These are phyloP conservation scores for Ctenosaura bakeri DNA, from an alignment of 2,797 vertebrate species.

Conservation along the genomic window DNA sequence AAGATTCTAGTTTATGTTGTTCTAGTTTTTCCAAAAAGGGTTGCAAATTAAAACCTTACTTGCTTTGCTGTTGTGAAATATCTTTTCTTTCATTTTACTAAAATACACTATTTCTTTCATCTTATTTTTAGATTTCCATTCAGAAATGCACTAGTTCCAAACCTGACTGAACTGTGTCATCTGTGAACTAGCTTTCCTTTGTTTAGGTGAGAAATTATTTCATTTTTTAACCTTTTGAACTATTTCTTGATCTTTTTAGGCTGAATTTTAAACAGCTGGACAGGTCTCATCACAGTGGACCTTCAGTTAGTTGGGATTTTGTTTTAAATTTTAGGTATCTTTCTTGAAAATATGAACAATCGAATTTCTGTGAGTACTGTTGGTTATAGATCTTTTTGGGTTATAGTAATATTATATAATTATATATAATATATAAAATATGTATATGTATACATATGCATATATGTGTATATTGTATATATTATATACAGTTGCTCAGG, in stretches of 20 bases:
- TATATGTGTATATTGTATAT: no score
- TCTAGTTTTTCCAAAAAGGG: background rate
- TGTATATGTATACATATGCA: no score
- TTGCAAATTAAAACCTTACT: background rate
- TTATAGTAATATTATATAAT: background rate
- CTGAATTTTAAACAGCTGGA: background rate
- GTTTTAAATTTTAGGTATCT: background rate
- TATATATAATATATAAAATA: background rate
- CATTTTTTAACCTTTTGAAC: constrained; percentile 5
- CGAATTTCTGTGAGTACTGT: background rate
- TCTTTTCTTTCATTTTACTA: constrained; percentile 25
- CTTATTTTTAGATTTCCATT: constrained; percentile 34
- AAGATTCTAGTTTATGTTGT: background rate
- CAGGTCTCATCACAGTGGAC: background rate
- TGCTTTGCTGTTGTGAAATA: constrained; percentile 10
- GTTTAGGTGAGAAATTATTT: background rate
- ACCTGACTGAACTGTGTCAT: constrained; percentile 2
- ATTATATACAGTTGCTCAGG: background rate
- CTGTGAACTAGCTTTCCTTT: constrained; percentile 25
- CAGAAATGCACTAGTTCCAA: constrained; percentile 55
- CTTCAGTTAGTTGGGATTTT: background rate
- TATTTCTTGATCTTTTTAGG: background rate
- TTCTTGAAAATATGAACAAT: background rate
- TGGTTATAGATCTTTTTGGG: no score
- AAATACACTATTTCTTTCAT: background rate